These are phyloP conservation scores for Tetropium fuscum DNA, from an alignment of 2,888 invertebrate species.

Conservation along the genomic window DNA sequence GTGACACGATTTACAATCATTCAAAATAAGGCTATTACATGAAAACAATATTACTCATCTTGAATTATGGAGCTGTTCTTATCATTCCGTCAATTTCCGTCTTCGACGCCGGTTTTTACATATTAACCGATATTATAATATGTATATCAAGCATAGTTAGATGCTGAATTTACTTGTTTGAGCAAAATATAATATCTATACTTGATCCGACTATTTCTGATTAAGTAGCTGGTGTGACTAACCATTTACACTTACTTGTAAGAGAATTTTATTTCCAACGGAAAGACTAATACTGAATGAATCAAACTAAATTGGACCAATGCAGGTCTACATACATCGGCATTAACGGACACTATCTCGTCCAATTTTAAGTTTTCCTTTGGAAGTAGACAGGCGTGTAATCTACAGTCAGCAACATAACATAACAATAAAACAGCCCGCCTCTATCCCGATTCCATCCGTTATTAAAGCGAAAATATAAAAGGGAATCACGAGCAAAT, in stretches of 20 bases:
- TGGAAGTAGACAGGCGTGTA: slow-evolving; percentile 16
- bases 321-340: too few species aligned
- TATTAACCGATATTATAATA: background rate
- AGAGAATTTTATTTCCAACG: too few species aligned
- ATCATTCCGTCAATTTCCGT: background rate
- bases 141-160: background rate
- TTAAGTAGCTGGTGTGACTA: too few species aligned
- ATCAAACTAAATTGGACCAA: too few species aligned
- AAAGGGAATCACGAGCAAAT: slow-evolving; percentile 43
- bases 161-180: background rate
- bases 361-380: slow-evolving; percentile 8
- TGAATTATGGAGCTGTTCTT: slow-evolving; percentile 38
- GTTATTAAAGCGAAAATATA: slow-evolving; percentile 36
- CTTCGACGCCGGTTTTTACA: background rate
- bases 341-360: slow-evolving; percentile 2
- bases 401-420: slow-evolving; percentile 18
- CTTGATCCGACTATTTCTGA: too few species aligned
- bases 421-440: slow-evolving; percentile 22
- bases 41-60: slow-evolving; percentile 59
- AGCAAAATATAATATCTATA: too few species aligned
- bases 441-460: slow-evolving; percentile 29
- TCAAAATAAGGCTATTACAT: slow-evolving; percentile 60
- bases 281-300: too few species aligned
- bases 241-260: too few species aligned
- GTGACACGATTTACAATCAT: slow-evolving; percentile 58